phyloP scores from a whole-genome alignment of 2,888 invertebrate species.

The Allacma fusca region DNA sequence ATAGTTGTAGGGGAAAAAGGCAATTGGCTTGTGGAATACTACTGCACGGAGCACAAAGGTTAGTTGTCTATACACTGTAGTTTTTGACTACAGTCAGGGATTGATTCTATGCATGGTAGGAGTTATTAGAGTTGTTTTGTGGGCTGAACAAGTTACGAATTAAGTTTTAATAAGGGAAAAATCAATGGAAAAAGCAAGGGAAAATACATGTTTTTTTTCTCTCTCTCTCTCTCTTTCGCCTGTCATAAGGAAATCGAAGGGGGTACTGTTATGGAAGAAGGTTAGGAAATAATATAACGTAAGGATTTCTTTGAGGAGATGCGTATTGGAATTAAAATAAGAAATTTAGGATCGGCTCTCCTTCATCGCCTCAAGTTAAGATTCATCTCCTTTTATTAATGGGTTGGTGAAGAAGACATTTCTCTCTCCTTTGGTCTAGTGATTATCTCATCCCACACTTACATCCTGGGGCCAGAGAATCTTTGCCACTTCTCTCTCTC shows the following conservation, averaged over 20 bases:
- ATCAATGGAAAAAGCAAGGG: conserved; percentile 8
- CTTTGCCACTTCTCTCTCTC: conserved; percentile 43
- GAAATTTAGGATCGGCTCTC: conserved; percentile 45
- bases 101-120: background rate
- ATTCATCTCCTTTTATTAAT: conserved; percentile 60
- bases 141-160: background rate
- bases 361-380: conserved; percentile 60
- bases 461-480: conserved; percentile 53
- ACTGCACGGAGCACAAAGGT: no score
- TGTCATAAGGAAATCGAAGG: conserved; percentile 16
- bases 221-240: no score
- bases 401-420: conserved; percentile 61
- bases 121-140: conserved; percentile 10
- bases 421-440: conserved; percentile 53
- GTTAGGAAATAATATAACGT: background rate
- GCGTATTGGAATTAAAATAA: conserved; percentile 38
- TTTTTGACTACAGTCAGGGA: no score
- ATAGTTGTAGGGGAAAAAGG: no score
- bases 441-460: conserved; percentile 53
- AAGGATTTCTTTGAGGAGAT: background rate
- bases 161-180: conserved; percentile 16
- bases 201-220: conserved; percentile 8
- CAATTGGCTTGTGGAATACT: no score
- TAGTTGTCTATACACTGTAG: no score
- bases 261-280: background rate